Conservation (phyloP, 2,888 invertebrate genomes). For the Drepanosiphum platanoidis region DNA sequence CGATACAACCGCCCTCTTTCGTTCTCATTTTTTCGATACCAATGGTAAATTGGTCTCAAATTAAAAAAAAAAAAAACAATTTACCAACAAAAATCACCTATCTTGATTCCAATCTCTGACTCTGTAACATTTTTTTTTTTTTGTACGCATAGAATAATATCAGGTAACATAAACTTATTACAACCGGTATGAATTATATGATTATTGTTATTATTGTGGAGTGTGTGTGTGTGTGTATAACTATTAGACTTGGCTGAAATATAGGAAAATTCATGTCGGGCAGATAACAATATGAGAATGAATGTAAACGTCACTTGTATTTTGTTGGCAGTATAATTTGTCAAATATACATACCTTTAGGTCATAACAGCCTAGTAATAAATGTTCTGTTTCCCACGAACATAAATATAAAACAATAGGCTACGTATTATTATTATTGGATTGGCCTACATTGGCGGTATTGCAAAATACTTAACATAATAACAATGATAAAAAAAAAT, state of each 20-base stretch:
- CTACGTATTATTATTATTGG: conserved; percentile 53
- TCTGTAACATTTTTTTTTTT: no score
- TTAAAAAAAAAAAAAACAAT: no score
- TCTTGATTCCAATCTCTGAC: no score
- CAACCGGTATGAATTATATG: background rate
- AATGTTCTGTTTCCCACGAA: conserved; percentile 57
- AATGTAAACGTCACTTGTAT: conserved; percentile 34
- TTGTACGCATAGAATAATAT: background rate
- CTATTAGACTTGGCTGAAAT: background rate
- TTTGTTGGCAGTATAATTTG: conserved; percentile 53
- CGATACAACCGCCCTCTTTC: no score
- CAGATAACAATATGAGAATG: conserved; percentile 15
- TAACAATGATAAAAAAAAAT: conserved; percentile 59
- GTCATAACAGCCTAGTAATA: conserved; percentile 45
- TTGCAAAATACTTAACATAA: conserved; percentile 61
- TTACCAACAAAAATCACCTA: no score
- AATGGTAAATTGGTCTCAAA: no score
- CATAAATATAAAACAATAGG: conserved; percentile 59
- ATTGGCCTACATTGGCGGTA: conserved; percentile 62
- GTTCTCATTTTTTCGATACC: no score
- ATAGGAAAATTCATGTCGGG: conserved; percentile 28
- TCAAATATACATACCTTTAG: conserved; percentile 46
- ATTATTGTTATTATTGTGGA: background rate
- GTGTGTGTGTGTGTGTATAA: background rate
- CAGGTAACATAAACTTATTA: background rate